Evolutionary conservation across 1,140 invertebrate genomes (phyloP).

Genomic region (Calephelis virginiensis): DNA sequence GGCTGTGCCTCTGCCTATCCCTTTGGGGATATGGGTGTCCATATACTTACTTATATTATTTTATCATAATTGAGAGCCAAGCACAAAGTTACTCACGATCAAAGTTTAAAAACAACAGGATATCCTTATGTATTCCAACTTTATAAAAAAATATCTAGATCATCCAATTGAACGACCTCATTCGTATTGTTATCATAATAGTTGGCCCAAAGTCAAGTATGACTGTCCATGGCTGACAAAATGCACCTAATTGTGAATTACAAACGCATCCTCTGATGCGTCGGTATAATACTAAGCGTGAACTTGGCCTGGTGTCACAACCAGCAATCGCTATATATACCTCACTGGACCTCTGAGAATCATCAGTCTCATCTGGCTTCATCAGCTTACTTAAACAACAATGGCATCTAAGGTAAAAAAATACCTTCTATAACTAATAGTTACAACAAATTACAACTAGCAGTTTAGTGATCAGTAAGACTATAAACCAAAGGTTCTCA

Average conservation of each 20-base stretch:
- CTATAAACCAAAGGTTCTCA: too few species aligned
- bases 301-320: conserved; percentile 66
- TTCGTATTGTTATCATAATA: conserved; percentile 50
- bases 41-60: too few species aligned
- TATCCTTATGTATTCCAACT: too few species aligned
- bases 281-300: conserved; percentile 63
- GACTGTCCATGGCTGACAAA: conserved; percentile 69
- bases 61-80: too few species aligned
- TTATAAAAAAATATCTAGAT: too few species aligned
- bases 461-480: too few species aligned
- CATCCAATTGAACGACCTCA: too few species aligned
- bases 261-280: conserved; percentile 64
- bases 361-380: conserved; percentile 58
- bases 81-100: too few species aligned
- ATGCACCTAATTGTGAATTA: conserved; percentile 70
- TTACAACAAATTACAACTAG: too few species aligned
- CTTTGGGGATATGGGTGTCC: too few species aligned
- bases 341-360: conserved; percentile 41
- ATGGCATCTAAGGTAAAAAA: conserved; percentile 71
- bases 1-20: too few species aligned
- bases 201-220: conserved; percentile 67
- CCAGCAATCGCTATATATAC: conserved; percentile 60
- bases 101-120: too few species aligned
- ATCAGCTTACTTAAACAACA: conserved; percentile 49
- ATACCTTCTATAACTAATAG: not conserved